These are phyloP conservation scores for Gephyroberyx darwinii DNA, from an alignment of 2,797 vertebrate genomes.

Conservation along the genomic window DNA sequence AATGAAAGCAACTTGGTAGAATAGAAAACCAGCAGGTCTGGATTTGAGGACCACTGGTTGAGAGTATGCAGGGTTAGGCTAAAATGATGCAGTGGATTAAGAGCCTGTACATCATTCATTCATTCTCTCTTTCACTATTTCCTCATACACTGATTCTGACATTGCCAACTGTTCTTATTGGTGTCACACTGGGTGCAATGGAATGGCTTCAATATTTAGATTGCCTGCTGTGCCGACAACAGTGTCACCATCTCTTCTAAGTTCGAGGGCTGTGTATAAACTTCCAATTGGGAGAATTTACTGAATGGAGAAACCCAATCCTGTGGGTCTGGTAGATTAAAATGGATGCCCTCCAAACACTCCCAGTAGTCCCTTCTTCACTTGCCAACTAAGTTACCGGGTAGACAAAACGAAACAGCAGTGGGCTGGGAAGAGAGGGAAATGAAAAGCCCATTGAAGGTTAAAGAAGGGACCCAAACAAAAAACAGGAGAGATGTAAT, in stretches of 20 bases:
- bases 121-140: neutral
- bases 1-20: no score
- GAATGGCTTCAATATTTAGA: neutral
- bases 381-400: neutral
- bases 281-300: neutral
- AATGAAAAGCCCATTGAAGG: neutral
- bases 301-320: neutral
- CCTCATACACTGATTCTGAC: neutral
- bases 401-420: neutral
- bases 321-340: neutral
- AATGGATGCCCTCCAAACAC: neutral
- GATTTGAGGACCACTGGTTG: neutral
- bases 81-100: constrained; percentile 5
- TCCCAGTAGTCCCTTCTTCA: neutral
- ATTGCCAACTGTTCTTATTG: neutral
- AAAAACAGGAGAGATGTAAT: neutral
- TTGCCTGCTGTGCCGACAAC: neutral
- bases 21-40: neutral
- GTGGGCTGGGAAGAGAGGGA: no score
- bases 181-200: neutral
- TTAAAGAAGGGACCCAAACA: neutral
- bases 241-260: neutral
- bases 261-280: neutral
- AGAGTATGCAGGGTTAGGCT: neutral
- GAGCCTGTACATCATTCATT: neutral